phyloP scores from a whole-genome alignment of 2,113 vertebrate species.

The Dicerorhinus sumatrensis region DNA sequence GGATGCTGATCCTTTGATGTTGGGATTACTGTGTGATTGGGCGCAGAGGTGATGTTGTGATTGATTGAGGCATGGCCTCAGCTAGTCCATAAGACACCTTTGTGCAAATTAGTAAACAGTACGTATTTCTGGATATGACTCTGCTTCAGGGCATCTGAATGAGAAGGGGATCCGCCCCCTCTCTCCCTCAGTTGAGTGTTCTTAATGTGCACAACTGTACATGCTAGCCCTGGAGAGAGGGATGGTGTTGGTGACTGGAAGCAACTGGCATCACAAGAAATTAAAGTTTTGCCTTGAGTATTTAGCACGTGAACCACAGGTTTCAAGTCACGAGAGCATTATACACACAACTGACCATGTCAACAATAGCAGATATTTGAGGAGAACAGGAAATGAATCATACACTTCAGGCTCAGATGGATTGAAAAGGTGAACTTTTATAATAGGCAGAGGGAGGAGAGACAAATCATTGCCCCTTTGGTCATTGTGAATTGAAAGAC shows the following conservation, averaged over 20 bases:
- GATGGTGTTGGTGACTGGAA: rapidly evolving
- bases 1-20: not conserved
- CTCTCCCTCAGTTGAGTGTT: not conserved
- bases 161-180: too few relatives aligned
- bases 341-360: not conserved
- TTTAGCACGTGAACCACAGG: not conserved
- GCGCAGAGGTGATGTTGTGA: not conserved
- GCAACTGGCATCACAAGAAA: not conserved
- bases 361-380: not conserved
- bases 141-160: not conserved
- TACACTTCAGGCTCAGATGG: not conserved
- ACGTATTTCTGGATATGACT: too few relatives aligned
- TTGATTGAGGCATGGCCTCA: rapidly evolving
- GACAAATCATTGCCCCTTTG: not conserved
- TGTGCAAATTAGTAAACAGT: not conserved
- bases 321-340: not conserved
- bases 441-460: not conserved
- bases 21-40: not conserved
- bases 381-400: not conserved
- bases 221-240: not conserved
- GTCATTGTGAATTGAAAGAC: not conserved
- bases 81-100: rapidly evolving
- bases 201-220: rapidly evolving
- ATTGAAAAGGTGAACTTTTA: not conserved
- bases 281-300: not conserved